These are phyloP conservation scores for Agrilus cyanescens DNA, from an alignment of 2,888 invertebrate species.

Conservation along the genomic window DNA sequence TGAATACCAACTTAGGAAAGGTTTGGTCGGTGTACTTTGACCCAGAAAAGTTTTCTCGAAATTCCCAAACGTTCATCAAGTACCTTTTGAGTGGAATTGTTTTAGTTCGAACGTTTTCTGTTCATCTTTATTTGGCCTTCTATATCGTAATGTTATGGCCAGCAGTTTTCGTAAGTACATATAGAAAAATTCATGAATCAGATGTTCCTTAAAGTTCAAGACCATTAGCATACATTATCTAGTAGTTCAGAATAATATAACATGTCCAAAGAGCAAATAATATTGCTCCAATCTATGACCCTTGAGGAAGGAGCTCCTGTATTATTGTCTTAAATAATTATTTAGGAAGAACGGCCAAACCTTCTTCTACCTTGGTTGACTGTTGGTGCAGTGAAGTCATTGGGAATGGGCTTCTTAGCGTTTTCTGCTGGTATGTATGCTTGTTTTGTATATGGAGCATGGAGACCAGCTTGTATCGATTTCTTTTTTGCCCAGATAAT, in stretches of 20 bases:
- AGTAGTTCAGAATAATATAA: too few relatives aligned
- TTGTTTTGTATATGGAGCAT: constrained; percentile 38
- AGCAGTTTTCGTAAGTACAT: constrained; percentile 38
- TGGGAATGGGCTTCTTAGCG: constrained; percentile 38
- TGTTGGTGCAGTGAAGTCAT: constrained; percentile 37
- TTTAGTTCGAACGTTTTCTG: constrained; percentile 42
- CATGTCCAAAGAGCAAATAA: too few relatives aligned
- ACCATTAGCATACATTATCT: too few relatives aligned
- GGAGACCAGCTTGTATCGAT: constrained; percentile 38
- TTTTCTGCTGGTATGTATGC: constrained; percentile 38
- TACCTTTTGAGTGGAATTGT: constrained; percentile 42
- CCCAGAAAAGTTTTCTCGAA: constrained; percentile 30
- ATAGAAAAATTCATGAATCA: too few relatives aligned
- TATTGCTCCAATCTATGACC: too few relatives aligned
- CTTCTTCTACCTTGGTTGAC: constrained; percentile 43
- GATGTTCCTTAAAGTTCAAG: not conserved
- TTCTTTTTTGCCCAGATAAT: constrained; percentile 39
- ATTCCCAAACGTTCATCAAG: constrained; percentile 38
- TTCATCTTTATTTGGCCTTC: constrained; percentile 43
- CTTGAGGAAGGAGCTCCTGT: too few relatives aligned
- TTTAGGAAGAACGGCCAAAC: constrained; percentile 40
- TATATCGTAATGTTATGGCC: constrained; percentile 47
- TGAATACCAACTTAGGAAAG: constrained; percentile 43
- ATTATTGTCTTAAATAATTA: not conserved
- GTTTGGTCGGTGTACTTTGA: constrained; percentile 44